These are phyloP conservation scores for Hippopotamus amphibius DNA, from an alignment of 2,113 vertebrate species.

Conservation along the genomic window DNA sequence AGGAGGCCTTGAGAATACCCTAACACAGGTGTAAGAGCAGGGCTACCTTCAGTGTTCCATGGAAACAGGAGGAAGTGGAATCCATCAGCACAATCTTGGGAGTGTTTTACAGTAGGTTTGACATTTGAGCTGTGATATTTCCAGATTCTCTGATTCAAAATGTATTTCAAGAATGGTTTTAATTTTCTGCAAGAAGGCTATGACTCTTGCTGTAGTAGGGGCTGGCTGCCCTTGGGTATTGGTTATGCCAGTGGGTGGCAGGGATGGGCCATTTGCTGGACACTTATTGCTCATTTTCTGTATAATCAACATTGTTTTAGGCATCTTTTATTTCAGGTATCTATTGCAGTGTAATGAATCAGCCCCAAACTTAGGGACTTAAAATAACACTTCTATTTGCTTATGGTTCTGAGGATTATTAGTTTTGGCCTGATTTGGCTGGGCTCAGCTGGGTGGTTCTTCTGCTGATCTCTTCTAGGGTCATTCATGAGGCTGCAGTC, in stretches of 20 bases:
- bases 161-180: conserved; percentile 22
- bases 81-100: neutral
- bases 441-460: neutral
- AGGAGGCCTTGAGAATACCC: neutral
- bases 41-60: neutral
- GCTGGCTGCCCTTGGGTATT: neutral
- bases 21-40: neutral
- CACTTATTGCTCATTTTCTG: conserved; percentile 6
- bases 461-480: neutral
- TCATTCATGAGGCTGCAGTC: neutral
- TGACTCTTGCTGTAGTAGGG: neutral
- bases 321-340: neutral
- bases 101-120: neutral
- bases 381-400: neutral
- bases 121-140: neutral
- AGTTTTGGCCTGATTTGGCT: neutral
- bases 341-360: neutral
- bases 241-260: neutral
- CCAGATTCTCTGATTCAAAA: neutral
- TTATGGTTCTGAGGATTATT: neutral
- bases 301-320: conserved; percentile 1
- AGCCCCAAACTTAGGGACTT: neutral
- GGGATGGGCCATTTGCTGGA: neutral
- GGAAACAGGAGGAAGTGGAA: neutral
- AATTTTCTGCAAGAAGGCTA: neutral